Evolutionary conservation across 2,888 invertebrate genomes (phyloP).

Genomic region (Thyatira batis): DNA sequence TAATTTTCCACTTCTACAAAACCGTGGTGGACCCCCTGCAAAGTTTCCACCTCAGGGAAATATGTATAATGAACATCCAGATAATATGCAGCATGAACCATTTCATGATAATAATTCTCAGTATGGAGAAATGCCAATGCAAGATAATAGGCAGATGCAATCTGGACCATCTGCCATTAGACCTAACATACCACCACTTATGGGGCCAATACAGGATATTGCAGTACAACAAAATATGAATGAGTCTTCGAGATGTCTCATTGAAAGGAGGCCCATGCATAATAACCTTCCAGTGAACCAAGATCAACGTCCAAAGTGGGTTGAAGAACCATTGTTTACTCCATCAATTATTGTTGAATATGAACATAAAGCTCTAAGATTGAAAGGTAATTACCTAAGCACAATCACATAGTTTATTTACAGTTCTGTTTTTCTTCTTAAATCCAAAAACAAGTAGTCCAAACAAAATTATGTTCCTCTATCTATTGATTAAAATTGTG

Average conservation of each 20-base stretch:
- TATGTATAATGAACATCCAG: slow-evolving; percentile 32
- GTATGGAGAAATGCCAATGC: slow-evolving; percentile 24
- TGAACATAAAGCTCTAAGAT: slow-evolving; percentile 84
- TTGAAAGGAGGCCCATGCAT: slow-evolving; percentile 24
- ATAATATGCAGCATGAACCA: slow-evolving; percentile 37
- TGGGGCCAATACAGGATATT: slow-evolving; percentile 35
- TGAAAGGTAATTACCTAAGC: slow-evolving; percentile 72
- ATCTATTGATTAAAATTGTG: too few relatives aligned
- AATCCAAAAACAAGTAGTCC: too few relatives aligned
- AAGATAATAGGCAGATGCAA: slow-evolving; percentile 21
- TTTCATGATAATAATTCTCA: slow-evolving; percentile 45
- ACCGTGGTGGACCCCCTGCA: slow-evolving; percentile 28
- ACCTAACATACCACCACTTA: slow-evolving; percentile 32
- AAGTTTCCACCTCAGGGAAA: slow-evolving; percentile 38
- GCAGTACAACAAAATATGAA: slow-evolving; percentile 28
- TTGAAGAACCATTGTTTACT: slow-evolving; percentile 74
- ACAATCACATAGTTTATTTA: slow-evolving; percentile 1
- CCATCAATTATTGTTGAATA: slow-evolving; percentile 87
- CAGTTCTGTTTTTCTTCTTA: slow-evolving; percentile 6
- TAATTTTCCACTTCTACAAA: slow-evolving; percentile 34
- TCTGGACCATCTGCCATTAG: slow-evolving; percentile 18
- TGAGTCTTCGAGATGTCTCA: slow-evolving; percentile 30
- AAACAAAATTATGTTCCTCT: too few relatives aligned
- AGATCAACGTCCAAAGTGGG: slow-evolving; percentile 45
- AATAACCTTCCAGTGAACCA: slow-evolving; percentile 12